Evolutionary conservation across 2,888 invertebrate genomes (phyloP), one percentile per base, ranked within the genome.

Genomic region (Terebella lapidaria): DNA sequence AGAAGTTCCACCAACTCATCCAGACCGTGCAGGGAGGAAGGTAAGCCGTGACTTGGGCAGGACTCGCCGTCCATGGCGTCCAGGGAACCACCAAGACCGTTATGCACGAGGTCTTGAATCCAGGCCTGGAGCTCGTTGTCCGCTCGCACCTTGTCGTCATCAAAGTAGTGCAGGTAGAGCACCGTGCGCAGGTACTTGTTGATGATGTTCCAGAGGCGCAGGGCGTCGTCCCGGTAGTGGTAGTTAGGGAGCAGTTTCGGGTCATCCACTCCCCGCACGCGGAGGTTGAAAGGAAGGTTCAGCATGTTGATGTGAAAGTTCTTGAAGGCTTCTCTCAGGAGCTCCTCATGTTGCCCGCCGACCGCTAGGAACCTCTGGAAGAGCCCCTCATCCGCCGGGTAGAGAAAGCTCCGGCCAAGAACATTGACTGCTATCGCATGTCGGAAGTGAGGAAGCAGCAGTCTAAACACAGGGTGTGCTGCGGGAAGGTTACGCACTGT

Each of bases 401-500:
- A 59, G 22, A 59, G 59, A 1, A 27, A 30, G 51, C 56, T 45
- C 29, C 64, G 28, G 2, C 46, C 49, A 1, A 60, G 27, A 10
- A 51, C 57, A 45, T 54, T 61, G n/a, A 60, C 54, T n/a, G 58
- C 60, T 1, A 62, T 30, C 27, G 24, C 28, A 49, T 65, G 46
- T 4, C 58, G 24, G 5, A 66, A 54, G 35, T 66, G 66, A 1
- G 67, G 67, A 1, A 56, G 26, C 10, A 67, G 58, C 2, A 67
- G 56, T 54, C 67, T 67, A 60, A 56, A 65, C 26, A 67, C 57
- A 2, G 67, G 67, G 54, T 67, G 67, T 2, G 59, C 57, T 1
- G 66, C 22, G 1, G 66, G 61, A 28, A 67, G 58, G 52, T 67
- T 63, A 1, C 67, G 46, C 25, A 60, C 10, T 1, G 61, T 62